phyloP scores from a whole-genome alignment of 1,140 invertebrate species.

The Lethocerus indicus region DNA sequence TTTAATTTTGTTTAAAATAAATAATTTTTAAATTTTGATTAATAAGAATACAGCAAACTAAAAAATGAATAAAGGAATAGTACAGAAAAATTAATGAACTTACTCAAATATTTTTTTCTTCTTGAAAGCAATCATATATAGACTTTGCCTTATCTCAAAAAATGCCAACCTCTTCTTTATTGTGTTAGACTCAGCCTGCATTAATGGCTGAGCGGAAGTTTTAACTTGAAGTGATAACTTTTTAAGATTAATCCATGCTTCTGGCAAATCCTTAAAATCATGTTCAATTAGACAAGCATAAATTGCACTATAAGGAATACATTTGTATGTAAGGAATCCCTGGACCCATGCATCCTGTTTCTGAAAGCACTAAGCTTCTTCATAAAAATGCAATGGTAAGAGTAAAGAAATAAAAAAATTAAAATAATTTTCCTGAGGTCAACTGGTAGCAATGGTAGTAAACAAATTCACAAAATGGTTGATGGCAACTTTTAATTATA shows the following conservation, averaged over 20 bases:
- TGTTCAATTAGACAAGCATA: neutral
- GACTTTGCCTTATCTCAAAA: slow-evolving; percentile 61
- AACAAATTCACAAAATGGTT: no score
- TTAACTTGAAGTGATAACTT: slow-evolving; percentile 68
- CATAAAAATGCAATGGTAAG: neutral
- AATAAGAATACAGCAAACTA: neutral
- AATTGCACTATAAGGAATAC: neutral
- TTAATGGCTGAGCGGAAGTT: slow-evolving; percentile 63
- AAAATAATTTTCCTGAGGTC: no score
- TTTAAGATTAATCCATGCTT: slow-evolving; percentile 76
- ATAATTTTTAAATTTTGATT: neutral
- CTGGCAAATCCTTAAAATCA: slow-evolving; percentile 56
- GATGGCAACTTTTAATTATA: no score
- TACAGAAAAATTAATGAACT: no score
- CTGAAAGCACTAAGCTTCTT: neutral
- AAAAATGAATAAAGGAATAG: neutral
- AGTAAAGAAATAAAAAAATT: neutral
- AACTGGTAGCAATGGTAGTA: no score
- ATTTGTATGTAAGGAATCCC: no score
- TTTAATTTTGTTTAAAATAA: neutral
- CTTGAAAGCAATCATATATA: slow-evolving; percentile 56
- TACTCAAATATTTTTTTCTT: slow-evolving; percentile 46
- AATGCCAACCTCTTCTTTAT: slow-evolving; percentile 48
- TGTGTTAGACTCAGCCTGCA: slow-evolving; percentile 45
- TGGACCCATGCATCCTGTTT: no score